These are phyloP conservation scores for Oenanthe melanoleuca DNA, from an alignment of 2,113 vertebrate species.

Conservation along the genomic window DNA sequence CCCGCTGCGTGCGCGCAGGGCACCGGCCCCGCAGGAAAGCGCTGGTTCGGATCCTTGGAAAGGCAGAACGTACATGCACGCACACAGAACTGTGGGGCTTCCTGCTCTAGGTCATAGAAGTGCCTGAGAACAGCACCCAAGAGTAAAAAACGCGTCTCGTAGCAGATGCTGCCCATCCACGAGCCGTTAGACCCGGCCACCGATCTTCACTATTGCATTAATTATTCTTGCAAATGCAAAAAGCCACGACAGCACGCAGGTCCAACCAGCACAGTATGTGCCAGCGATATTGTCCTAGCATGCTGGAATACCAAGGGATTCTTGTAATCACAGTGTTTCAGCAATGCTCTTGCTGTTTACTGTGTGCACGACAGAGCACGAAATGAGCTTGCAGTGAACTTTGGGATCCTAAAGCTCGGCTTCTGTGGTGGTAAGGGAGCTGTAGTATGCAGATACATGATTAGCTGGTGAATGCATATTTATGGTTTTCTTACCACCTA, in stretches of 20 bases:
- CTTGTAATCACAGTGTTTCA: neutral
- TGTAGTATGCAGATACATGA: neutral
- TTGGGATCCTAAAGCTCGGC: neutral
- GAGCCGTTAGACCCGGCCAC: neutral
- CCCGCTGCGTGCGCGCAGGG: neutral
- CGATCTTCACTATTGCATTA: fast-evolving
- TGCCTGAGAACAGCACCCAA: neutral
- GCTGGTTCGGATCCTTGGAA: neutral
- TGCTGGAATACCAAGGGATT: neutral
- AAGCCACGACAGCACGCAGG: neutral
- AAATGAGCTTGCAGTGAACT: neutral
- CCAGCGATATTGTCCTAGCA: fast-evolving
- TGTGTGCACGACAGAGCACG: fast-evolving
- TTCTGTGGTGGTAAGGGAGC: neutral
- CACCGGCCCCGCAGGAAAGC: fast-evolving
- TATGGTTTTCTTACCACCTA: neutral
- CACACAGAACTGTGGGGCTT: neutral
- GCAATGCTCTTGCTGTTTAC: neutral
- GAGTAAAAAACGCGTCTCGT: neutral
- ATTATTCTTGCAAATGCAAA: fast-evolving
- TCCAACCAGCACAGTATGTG: too few relatives aligned
- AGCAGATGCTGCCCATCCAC: fast-evolving
- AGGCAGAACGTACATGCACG: fast-evolving
- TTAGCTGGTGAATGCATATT: neutral
- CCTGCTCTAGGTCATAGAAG: neutral